A percentile compares a stretch with the other conserved stretches of the same genome.
Conservation (phyloP, 2,888 invertebrate genomes). For the Dromius quadrimaculatus region DNA sequence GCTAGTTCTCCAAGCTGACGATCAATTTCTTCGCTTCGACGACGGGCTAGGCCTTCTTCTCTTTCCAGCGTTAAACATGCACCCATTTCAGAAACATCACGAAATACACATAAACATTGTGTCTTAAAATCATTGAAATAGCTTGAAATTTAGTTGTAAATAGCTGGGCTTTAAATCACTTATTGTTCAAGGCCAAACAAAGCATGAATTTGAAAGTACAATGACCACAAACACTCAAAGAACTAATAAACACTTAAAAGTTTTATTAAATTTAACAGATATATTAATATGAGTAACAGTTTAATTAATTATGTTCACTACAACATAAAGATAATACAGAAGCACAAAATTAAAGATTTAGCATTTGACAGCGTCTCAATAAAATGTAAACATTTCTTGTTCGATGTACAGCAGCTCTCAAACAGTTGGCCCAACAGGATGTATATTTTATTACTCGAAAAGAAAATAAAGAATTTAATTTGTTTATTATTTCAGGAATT, state of each 20-base stretch:
- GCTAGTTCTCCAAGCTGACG: slow-evolving; percentile 71
- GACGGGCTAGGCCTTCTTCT: slow-evolving; percentile 71
- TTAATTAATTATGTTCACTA: background rate
- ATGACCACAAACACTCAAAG: slow-evolving; percentile 37
- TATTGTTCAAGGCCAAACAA: slow-evolving; percentile 51
- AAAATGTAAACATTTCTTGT: slow-evolving; percentile 30
- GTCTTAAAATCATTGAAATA: slow-evolving; percentile 37
- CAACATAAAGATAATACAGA: slow-evolving; percentile 3
- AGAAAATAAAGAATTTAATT: too few relatives aligned
- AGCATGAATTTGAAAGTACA: slow-evolving; percentile 48
- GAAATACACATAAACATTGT: slow-evolving; percentile 51
- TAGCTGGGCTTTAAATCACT: slow-evolving; percentile 45
- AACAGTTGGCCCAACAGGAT: background rate
- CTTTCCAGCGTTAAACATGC: slow-evolving; percentile 74
- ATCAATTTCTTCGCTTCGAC: slow-evolving; percentile 74
- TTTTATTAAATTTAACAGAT: background rate
- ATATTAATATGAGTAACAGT: background rate
- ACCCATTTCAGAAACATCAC: slow-evolving; percentile 69
- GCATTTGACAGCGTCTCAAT: slow-evolving; percentile 38
- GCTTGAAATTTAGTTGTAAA: slow-evolving; percentile 3
- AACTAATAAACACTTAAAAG: background rate
- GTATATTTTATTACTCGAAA: too few relatives aligned
- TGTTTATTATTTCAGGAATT: background rate
- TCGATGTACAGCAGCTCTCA: slow-evolving; percentile 9
- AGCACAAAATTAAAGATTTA: slow-evolving; percentile 1